These are phyloP conservation scores for Silurus lanzhouensis DNA, from an alignment of 2,797 vertebrate genomes.

Conservation along the genomic window DNA sequence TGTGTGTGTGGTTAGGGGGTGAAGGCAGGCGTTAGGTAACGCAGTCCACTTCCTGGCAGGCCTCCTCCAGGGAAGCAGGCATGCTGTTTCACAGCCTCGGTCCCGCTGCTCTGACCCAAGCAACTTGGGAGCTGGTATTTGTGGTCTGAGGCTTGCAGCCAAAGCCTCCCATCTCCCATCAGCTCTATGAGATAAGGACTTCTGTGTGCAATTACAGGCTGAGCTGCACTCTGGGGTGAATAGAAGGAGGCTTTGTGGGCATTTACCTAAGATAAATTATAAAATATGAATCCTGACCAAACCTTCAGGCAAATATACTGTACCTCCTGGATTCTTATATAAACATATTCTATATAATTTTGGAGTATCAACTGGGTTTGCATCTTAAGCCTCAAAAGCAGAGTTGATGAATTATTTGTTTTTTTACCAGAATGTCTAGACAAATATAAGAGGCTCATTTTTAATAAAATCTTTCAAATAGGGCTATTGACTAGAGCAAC, in stretches of 20 bases:
- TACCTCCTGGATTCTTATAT: not conserved
- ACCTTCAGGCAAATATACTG: slow-evolving; percentile 24
- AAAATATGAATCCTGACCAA: slow-evolving; percentile 48
- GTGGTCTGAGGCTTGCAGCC: slow-evolving; percentile 55
- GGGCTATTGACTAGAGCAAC: not conserved
- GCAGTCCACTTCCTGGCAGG: slow-evolving; percentile 52
- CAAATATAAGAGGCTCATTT: not conserved
- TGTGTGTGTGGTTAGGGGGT: not conserved
- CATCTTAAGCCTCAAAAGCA: not conserved
- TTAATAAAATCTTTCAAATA: no score
- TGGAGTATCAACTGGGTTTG: not conserved
- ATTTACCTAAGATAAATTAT: slow-evolving; percentile 40
- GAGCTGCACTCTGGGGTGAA: slow-evolving; percentile 28
- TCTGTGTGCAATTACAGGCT: slow-evolving; percentile 57
- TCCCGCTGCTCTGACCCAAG: slow-evolving; percentile 39
- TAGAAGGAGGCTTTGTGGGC: slow-evolving; percentile 20
- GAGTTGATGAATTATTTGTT: not conserved
- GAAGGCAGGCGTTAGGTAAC: slow-evolving; percentile 47
- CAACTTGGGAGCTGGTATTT: slow-evolving; percentile 53
- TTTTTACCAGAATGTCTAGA: not conserved
- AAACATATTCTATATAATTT: not conserved
- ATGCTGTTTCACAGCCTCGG: slow-evolving; percentile 48
- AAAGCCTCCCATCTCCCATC: slow-evolving; percentile 57
- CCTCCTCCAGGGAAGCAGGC: slow-evolving; percentile 43
- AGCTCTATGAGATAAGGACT: slow-evolving; percentile 58